Conservation (phyloP, 2,113 vertebrate species). For the Forbesichthys agassizii region DNA sequence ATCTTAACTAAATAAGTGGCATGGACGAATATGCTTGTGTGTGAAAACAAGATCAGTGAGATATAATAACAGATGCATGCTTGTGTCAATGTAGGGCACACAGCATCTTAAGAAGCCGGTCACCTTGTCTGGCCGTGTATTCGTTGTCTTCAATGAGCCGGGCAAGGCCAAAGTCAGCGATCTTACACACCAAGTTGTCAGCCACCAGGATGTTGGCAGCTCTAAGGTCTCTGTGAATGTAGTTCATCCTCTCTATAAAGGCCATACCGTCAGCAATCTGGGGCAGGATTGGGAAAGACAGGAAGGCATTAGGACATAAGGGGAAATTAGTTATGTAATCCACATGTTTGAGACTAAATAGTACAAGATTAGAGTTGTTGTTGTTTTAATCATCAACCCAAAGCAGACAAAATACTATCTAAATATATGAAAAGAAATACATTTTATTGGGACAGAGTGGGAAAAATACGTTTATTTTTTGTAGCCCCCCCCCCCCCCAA, state of each 20-base stretch:
- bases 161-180: constrained; percentile 96
- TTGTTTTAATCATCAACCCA: no score
- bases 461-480: no score
- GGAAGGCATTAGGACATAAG: neutral
- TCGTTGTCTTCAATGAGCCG: constrained; percentile 99
- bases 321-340: neutral
- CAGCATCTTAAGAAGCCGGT: neutral
- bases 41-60: no score
- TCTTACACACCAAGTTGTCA: constrained; percentile 97
- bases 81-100: no score
- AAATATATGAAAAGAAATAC: no score
- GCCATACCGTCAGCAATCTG: constrained; percentile 99
- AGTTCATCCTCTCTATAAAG: constrained; percentile 99
- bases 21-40: no score
- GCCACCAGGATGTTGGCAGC: constrained; percentile 98
- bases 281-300: neutral
- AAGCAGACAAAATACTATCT: no score
- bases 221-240: constrained; percentile 97
- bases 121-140: constrained; percentile 98
- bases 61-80: no score
- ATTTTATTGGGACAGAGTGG: no score
- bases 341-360: neutral
- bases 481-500: no score
- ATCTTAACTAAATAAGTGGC: no score
- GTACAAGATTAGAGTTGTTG: no score